Percentiles rank a stretch among this genome's conserved stretches.
Evolutionary conservation across 2,113 vertebrate species (phyloP).

Genomic region (Lichenostomus cassidix): DNA sequence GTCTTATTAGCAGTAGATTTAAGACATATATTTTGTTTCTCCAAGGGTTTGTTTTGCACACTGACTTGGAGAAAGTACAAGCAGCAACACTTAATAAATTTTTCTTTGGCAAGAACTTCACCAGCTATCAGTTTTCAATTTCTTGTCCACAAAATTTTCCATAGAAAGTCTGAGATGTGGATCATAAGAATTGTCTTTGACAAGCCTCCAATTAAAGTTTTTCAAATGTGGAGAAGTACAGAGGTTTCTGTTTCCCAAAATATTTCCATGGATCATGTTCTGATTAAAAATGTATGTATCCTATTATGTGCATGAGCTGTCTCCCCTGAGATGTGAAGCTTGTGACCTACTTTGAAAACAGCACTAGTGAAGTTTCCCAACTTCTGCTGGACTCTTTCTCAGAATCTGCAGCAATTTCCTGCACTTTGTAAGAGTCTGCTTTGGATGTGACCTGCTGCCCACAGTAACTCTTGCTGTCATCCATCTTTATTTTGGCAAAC

Average conservation of each 20-base stretch:
- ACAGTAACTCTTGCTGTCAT: neutral
- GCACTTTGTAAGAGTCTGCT: neutral
- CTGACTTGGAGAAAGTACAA: neutral
- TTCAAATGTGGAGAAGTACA: neutral
- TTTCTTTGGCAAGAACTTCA: neutral
- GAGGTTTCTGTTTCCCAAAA: neutral
- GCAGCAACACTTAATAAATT: neutral
- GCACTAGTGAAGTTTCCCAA: neutral
- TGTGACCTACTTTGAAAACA: slow-evolving; percentile 2
- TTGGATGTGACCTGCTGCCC: neutral
- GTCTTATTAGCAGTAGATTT: neutral
- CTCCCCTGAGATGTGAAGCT: neutral
- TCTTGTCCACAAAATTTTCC: neutral
- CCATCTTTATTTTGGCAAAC: neutral
- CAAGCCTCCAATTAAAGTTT: neutral
- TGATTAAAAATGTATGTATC: slow-evolving; percentile 23
- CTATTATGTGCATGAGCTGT: neutral
- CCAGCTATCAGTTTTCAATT: neutral
- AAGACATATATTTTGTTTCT: neutral
- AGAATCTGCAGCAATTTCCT: neutral
- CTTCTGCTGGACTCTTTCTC: neutral
- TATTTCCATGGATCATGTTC: slow-evolving; percentile 6
- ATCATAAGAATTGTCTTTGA: neutral
- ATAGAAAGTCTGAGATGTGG: neutral
- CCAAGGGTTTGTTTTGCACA: neutral